Evolutionary conservation across 64 coral and sea anemone genomes (phyloP).

Genomic region (Hydrozoanthus tunicans): DNA sequence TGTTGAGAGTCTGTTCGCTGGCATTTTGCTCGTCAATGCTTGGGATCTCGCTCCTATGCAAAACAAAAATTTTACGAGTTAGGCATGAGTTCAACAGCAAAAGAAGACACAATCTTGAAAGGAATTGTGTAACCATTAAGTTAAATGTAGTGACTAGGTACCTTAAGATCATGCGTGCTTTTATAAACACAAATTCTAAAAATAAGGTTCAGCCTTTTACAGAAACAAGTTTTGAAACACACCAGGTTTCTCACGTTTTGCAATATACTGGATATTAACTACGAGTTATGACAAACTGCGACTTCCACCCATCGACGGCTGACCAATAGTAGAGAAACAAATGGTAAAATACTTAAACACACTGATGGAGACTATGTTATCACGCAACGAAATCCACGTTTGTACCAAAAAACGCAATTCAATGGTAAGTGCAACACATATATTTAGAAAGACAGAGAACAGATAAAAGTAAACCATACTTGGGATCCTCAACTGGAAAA

Average conservation of each 20-base stretch:
- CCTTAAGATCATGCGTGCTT: too few relatives aligned
- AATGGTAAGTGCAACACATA: neutral
- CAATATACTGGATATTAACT: too few relatives aligned
- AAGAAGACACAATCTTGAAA: too few relatives aligned
- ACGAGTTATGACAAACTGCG: too few relatives aligned
- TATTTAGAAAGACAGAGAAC: neutral
- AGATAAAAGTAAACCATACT: neutral
- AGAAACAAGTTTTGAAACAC: too few relatives aligned
- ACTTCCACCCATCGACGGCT: too few relatives aligned
- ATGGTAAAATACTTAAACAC: neutral
- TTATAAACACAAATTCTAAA: too few relatives aligned
- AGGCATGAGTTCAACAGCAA: neutral
- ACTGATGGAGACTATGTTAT: neutral
- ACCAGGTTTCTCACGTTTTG: too few relatives aligned
- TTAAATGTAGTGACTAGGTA: too few relatives aligned
- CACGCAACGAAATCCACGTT: neutral
- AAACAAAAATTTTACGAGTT: neutral
- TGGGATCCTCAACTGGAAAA: slow-evolving; percentile 67
- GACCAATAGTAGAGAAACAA: neutral
- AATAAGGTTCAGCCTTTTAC: too few relatives aligned
- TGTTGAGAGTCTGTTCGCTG: slow-evolving; percentile 24
- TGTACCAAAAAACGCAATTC: too few relatives aligned
- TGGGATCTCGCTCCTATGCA: slow-evolving; percentile 23
- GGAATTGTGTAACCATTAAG: too few relatives aligned
- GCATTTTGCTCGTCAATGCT: neutral